Percentiles rank a stretch among this genome's conserved stretches.
Evolutionary conservation across 2,888 invertebrate genomes (phyloP).

Genomic region (Acleris sparsana): DNA sequence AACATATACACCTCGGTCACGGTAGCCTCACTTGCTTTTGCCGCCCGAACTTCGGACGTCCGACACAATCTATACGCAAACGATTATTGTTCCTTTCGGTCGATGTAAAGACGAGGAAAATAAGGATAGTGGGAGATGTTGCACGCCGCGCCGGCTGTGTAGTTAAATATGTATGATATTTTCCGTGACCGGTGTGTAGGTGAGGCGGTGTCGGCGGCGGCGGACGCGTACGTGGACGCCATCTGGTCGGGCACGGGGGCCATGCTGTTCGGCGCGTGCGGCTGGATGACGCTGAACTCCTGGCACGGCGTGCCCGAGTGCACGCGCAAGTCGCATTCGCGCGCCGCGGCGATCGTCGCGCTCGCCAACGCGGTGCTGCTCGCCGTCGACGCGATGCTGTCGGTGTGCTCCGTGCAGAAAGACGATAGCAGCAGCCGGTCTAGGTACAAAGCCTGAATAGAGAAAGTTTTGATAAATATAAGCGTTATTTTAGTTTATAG

Average conservation of each 20-base stretch:
- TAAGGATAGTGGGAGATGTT: too few species aligned
- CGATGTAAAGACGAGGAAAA: too few species aligned
- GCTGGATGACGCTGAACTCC: slow-evolving; percentile 16
- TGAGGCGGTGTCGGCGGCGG: slow-evolving; percentile 69
- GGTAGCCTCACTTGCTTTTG: too few species aligned
- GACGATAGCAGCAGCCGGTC: slow-evolving; percentile 57
- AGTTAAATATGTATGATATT: too few species aligned
- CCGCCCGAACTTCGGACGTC: too few species aligned
- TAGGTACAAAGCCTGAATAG: slow-evolving; percentile 41
- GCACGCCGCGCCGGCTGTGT: too few species aligned
- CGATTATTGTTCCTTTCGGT: too few species aligned
- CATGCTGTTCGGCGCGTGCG: slow-evolving; percentile 9
- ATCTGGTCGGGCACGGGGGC: slow-evolving; percentile 71
- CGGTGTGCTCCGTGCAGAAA: slow-evolving; percentile 64
- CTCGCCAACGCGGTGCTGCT: slow-evolving; percentile 53
- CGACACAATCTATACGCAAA: too few species aligned
- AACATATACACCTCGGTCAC: too few species aligned
- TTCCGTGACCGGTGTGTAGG: slow-evolving; percentile 47
- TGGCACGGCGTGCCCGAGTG: slow-evolving; percentile 15
- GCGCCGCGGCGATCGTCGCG: slow-evolving; percentile 16
- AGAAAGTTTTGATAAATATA: slow-evolving; percentile 37
- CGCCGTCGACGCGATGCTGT: slow-evolving; percentile 61
- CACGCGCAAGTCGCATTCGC: slow-evolving; percentile 25
- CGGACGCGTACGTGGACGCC: slow-evolving; percentile 73
- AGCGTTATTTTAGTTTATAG: slow-evolving; percentile 32